Conservation (phyloP, 2,888 invertebrate species). For the Chymomyza caudatula region DNA sequence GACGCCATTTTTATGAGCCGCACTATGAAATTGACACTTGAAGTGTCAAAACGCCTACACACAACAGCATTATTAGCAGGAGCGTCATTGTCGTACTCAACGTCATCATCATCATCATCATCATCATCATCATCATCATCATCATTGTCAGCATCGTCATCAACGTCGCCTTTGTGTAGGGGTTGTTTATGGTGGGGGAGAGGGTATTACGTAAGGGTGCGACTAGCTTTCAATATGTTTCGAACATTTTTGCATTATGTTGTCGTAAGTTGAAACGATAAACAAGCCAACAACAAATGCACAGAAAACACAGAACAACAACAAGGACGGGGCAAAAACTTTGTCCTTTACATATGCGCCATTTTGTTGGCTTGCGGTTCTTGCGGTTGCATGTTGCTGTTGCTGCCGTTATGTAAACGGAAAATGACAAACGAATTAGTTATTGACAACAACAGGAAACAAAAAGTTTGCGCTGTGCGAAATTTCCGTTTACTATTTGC, state of each 20-base stretch:
- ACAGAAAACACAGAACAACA: not conserved
- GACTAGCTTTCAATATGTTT: slow-evolving; percentile 57
- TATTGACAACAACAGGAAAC: slow-evolving; percentile 70
- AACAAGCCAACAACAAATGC: slow-evolving; percentile 44
- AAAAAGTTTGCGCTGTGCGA: slow-evolving; percentile 55
- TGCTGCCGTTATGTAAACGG: slow-evolving; percentile 60
- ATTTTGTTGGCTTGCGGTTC: slow-evolving; percentile 50
- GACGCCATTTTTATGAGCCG: slow-evolving; percentile 58
- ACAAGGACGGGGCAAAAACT: slow-evolving; percentile 54
- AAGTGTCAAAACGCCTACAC: slow-evolving; percentile 39
- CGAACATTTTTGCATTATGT: slow-evolving; percentile 63
- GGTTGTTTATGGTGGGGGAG: not conserved
- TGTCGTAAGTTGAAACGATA: slow-evolving; percentile 54
- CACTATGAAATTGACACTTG: slow-evolving; percentile 59
- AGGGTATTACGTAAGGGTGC: not conserved
- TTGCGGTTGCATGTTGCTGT: not conserved
- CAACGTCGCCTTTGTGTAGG: not conserved
- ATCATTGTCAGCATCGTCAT: not conserved
- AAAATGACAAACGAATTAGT: slow-evolving; percentile 73
- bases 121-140: not conserved
- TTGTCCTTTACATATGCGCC: slow-evolving; percentile 58
- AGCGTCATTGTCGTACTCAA: not conserved
- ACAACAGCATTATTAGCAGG: slow-evolving; percentile 7
- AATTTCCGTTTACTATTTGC: slow-evolving; percentile 61
- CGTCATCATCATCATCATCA: not conserved